phyloP scores from a whole-genome alignment of 1,140 invertebrate species.

The Probaryconus sp. region DNA sequence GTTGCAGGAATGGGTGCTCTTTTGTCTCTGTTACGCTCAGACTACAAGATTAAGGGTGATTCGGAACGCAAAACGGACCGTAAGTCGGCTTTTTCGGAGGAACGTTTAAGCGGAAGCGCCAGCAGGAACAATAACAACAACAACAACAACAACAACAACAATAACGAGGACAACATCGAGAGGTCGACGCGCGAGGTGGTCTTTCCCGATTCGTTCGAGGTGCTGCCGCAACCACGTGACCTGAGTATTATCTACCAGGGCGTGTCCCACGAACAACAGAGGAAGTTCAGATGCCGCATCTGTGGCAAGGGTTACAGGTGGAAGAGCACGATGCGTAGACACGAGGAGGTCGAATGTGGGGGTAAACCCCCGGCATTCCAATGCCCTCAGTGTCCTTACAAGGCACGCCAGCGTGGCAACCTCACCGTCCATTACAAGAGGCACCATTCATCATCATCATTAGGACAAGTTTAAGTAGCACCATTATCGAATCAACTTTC shows the following conservation, averaged over 20 bases:
- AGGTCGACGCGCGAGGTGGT: conserved; percentile 71
- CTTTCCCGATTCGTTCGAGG: conserved; percentile 76
- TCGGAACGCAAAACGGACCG: conserved; percentile 49
- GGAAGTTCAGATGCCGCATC: conserved; percentile 86
- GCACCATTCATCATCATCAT: conserved; percentile 80
- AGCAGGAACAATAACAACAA: conserved; percentile 57
- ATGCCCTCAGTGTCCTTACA: conserved; percentile 88
- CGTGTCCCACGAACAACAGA: conserved; percentile 80
- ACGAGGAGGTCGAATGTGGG: conserved; percentile 92
- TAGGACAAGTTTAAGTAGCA: conserved; percentile 21
- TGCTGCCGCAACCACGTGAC: conserved; percentile 73
- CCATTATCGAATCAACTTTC: conserved; percentile 27
- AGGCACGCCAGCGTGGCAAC: conserved; percentile 88
- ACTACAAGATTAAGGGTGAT: conserved; percentile 66
- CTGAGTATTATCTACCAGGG: conserved; percentile 73
- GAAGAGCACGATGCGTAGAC: conserved; percentile 88
- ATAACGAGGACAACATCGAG: conserved; percentile 49
- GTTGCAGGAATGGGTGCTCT: conserved; percentile 76
- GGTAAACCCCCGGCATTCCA: conserved; percentile 89
- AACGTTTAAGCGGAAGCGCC: conserved; percentile 54
- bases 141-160: conserved; percentile 58
- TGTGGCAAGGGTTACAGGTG: conserved; percentile 89
- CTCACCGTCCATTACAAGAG: conserved; percentile 89
- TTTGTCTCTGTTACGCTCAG: conserved; percentile 71
- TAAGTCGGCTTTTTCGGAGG: conserved; percentile 40